Percentiles rank a stretch among this genome's conserved stretches.
phyloP scores from a whole-genome alignment of 2,888 invertebrate genomes.

The Encarsia formosa region DNA sequence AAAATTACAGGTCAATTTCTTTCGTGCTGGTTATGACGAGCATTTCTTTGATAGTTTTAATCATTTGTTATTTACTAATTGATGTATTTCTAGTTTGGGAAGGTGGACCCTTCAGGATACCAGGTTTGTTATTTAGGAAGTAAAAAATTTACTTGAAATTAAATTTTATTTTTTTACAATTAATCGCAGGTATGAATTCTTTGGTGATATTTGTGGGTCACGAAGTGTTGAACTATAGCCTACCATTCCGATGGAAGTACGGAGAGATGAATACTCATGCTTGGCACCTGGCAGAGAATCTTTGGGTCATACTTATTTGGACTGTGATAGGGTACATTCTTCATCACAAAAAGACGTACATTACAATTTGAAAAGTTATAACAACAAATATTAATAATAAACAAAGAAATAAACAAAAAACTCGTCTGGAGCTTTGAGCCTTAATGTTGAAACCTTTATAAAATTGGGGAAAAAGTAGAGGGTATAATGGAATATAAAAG shows the following conservation, averaged over 20 bases:
- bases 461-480: too few species aligned
- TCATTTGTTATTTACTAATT: slow-evolving; percentile 71
- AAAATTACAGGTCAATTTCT: slow-evolving; percentile 84
- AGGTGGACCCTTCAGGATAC: slow-evolving; percentile 85
- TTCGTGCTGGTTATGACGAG: slow-evolving; percentile 80
- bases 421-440: too few species aligned
- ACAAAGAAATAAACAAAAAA: too few species aligned
- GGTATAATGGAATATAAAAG: too few species aligned
- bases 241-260: slow-evolving; percentile 79
- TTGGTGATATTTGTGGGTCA: slow-evolving; percentile 87
- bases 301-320: slow-evolving; percentile 86
- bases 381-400: too few species aligned
- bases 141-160: too few species aligned
- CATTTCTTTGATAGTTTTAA: slow-evolving; percentile 70
- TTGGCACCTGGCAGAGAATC: slow-evolving; percentile 64
- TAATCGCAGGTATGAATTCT: slow-evolving; percentile 89
- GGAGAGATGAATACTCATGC: slow-evolving; percentile 65
- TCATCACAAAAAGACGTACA: slow-evolving; percentile 69
- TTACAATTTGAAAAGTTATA: slow-evolving; percentile 51
- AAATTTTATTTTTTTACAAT: too few species aligned
- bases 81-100: slow-evolving; percentile 73
- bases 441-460: too few species aligned
- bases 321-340: slow-evolving; percentile 73
- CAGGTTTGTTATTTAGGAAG: slow-evolving; percentile 56
- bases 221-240: slow-evolving; percentile 66